phyloP scores from a whole-genome alignment of 2,797 vertebrate species.

The Vespertilio murinus region DNA sequence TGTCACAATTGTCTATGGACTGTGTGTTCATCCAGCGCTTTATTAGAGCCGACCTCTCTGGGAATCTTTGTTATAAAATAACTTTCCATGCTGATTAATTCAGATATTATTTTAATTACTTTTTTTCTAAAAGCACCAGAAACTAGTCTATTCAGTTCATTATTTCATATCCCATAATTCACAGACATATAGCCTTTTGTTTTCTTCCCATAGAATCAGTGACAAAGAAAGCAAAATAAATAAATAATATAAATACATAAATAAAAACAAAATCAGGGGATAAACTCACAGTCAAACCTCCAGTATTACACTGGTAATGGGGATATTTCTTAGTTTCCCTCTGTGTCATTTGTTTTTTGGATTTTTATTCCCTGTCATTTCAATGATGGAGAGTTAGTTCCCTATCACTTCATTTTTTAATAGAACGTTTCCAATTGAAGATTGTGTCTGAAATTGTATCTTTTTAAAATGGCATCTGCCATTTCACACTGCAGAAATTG shows the following conservation, averaged over 20 bases:
- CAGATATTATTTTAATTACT: not conserved
- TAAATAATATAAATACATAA: not conserved
- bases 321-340: not conserved
- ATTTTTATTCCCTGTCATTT: conserved; percentile 1
- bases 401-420: not conserved
- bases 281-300: not conserved
- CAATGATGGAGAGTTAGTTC: not conserved
- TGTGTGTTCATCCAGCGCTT: not conserved
- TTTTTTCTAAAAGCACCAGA: conserved; percentile 29
- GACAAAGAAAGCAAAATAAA: not conserved
- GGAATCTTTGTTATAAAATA: not conserved
- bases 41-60: not conserved
- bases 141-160: not conserved
- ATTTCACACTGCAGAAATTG: not conserved
- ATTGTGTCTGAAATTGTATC: conserved; percentile 17
- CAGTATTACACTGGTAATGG: not conserved
- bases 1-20: not conserved
- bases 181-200: not conserved
- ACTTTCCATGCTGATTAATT: not conserved
- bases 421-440: not conserved
- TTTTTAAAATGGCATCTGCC: not conserved
- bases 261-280: not conserved
- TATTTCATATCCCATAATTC: conserved; percentile 40
- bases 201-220: conserved; percentile 7
- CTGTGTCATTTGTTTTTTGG: not conserved